A percentile compares a stretch with the other conserved stretches of the same genome.
These are phyloP conservation scores for Oeneis ivallda DNA, from an alignment of 2,888 invertebrate species.

Conservation along the genomic window DNA sequence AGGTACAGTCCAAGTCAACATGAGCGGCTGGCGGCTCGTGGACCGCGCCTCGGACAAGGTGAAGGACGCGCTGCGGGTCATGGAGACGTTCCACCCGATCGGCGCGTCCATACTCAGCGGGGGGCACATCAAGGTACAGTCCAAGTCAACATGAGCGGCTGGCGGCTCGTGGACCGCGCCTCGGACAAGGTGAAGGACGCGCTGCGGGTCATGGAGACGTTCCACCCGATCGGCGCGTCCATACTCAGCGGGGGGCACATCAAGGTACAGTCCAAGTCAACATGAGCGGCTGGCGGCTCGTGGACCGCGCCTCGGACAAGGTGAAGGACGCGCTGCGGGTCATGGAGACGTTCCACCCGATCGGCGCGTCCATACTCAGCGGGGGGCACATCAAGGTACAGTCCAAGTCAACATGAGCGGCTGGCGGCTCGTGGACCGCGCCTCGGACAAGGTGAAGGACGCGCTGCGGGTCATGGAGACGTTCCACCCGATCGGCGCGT, in stretches of 20 bases:
- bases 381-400: conserved; percentile 77
- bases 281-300: conserved; percentile 95
- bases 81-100: conserved; percentile 94
- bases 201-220: conserved; percentile 92
- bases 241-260: conserved; percentile 85
- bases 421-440: conserved; percentile 92
- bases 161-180: conserved; percentile 91
- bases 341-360: conserved; percentile 94
- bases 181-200: conserved; percentile 88
- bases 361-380: conserved; percentile 89
- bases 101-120: conserved; percentile 89
- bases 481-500: conserved; percentile 92
- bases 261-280: conserved; percentile 87
- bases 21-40: conserved; percentile 95
- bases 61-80: conserved; percentile 88
- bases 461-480: conserved; percentile 92
- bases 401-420: conserved; percentile 96
- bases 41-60: conserved; percentile 90
- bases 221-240: conserved; percentile 91
- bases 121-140: conserved; percentile 71
- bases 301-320: conserved; percentile 89
- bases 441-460: conserved; percentile 87
- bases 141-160: conserved; percentile 96
- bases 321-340: conserved; percentile 89
- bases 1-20: conserved; percentile 88